These are phyloP conservation scores for Zhuqinia jingwanae DNA, from an alignment of 2,888 invertebrate species.

Conservation along the genomic window DNA sequence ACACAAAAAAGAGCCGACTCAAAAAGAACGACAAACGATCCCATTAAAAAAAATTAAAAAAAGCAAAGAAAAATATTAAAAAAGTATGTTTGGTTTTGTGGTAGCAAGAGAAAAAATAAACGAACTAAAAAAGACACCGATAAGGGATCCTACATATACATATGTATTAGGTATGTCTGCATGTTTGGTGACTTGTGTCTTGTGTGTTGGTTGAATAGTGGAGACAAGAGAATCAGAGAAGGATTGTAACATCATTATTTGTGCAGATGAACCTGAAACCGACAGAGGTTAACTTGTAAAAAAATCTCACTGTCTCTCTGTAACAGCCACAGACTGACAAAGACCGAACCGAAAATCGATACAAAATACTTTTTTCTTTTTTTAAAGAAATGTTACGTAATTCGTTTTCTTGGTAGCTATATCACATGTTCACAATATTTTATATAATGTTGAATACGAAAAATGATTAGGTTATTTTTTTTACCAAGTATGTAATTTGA, in stretches of 20 bases:
- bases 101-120: no score
- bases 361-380: neutral
- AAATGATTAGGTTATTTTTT: no score
- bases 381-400: no score
- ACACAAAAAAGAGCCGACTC: constrained; percentile 24
- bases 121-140: constrained; percentile 3
- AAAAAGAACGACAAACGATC: constrained; percentile 57
- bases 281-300: constrained; percentile 19
- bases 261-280: constrained; percentile 44
- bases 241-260: constrained; percentile 56
- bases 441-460: neutral
- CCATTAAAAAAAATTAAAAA: constrained; percentile 45
- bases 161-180: no score
- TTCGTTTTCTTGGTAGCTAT: neutral
- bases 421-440: neutral
- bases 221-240: constrained; percentile 26
- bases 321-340: neutral
- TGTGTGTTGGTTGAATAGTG: neutral
- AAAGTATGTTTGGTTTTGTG: no score
- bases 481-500: no score
- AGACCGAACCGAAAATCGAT: neutral
- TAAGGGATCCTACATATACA: no score
- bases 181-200: neutral
- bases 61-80: no score
- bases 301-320: neutral